Evolutionary conservation across 2,797 vertebrate species (phyloP), one percentile per base, ranked within the genome.

Genomic region (Esox masquinongy): DNA sequence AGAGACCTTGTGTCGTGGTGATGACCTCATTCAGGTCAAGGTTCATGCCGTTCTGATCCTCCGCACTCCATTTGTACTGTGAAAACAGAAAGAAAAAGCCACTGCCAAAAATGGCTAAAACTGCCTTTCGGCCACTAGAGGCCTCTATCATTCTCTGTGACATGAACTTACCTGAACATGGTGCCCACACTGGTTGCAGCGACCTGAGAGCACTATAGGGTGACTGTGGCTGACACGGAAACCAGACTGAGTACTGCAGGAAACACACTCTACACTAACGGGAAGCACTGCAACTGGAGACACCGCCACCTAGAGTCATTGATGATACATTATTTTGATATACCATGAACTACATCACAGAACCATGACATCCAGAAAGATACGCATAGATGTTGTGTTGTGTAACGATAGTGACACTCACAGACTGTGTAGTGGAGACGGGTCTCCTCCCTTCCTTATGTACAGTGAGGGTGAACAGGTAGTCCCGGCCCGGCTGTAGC

Each of bases 381-480:
- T 36, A 15, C 34, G 7, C 24, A 61, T 61, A 51, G 64, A 17
- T 66, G 50, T 61, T 36, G 36, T 64, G 34, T 51, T 47, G 43
- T 43, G 19, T n/a, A 17, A 17, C 8, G 19, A 63, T 31, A 24
- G 16, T 31, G 34, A 68, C 69, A 89, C 93, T 90, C 74, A 94
- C 94, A 16, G 75, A 88, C 82, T 95, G 94, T 68, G 80, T 88
- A 75, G 83, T 79, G 36, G 85, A 93, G 53, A 73, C 87, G 12
- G 92, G 78, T 31, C 39, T 78, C 74, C 91, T 90, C n/a, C 88
- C 92, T 19, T 73, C 70, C 72, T 94, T 95, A 31, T 75, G 73
- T 16, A 96, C 83, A 14, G 89, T 94, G 4, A 96, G 87, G 29
- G 81, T 94, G 77, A 95, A 92, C 26, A 86, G 22, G 31, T 92